A percentile compares a stretch with the other conserved stretches of the same genome.
Conservation (phyloP, 2,888 invertebrate genomes). For the Alsophila aescularia region DNA sequence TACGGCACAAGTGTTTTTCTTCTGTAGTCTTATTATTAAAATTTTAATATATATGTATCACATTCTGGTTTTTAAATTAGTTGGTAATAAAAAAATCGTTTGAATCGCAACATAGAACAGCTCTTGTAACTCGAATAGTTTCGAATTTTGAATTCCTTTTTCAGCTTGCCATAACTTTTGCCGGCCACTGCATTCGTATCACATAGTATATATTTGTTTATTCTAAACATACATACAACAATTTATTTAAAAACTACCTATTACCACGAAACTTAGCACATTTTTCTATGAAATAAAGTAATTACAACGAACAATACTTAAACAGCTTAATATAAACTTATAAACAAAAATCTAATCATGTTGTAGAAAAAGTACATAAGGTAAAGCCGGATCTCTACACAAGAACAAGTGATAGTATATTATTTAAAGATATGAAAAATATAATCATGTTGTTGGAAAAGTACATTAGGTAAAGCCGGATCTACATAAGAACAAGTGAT, state of each 20-base stretch:
- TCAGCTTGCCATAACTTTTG: not conserved
- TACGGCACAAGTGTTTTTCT: no score
- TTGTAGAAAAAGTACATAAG: not conserved
- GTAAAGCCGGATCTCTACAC: not conserved
- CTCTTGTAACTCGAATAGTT: no score
- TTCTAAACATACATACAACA: not conserved
- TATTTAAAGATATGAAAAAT: no score
- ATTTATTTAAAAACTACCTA: constrained; percentile 6
- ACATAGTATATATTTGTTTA: constrained; percentile 3
- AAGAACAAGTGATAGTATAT: no score
- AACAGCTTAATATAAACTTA: constrained; percentile 9
- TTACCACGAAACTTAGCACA: constrained; percentile 1
- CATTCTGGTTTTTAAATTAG: no score
- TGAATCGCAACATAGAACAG: no score
- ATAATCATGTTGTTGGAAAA: no score
- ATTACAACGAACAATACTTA: constrained; percentile 13
- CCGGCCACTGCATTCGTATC: constrained; percentile 7
- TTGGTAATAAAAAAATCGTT: no score
- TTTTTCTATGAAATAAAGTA: constrained; percentile 6
- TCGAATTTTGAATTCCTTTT: not conserved
- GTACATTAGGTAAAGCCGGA: no score
- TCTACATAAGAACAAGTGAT: no score
- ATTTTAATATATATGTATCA: no score
- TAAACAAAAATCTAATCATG: not conserved
- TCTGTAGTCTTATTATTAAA: no score